Base-by-base conservation (phyloP, 2,113 vertebrate genomes). In the Lagopus leucura region DNA sequence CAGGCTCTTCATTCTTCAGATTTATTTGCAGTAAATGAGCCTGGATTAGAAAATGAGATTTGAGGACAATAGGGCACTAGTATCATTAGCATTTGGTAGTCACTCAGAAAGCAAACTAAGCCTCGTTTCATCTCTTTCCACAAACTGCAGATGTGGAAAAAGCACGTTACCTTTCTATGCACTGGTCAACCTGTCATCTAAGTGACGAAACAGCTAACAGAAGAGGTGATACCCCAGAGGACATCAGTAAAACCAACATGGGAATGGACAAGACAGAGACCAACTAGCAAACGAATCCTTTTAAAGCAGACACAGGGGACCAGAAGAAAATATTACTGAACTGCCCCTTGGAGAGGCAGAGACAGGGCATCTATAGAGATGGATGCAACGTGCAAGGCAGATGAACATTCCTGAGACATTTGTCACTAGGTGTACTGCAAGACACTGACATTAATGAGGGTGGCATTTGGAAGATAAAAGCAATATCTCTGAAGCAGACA, bases 381-480 rank as follows among this genome's bases (percentile, higher is more conserved):
- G 63, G 50, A 64, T 2, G 6, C 80, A 86, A 43, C 8, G 32
- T 72, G 76, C n/a, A 88, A 81, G 42, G 93, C 88, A 88, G 73
- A 91, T 69, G 85, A 92, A 88, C 1, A 0, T 91, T 58, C 36
- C 70, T 16, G 73, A 88, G 86, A 93, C 76, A 88, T 95, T 96
- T 96, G 82, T 94, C 95, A 88, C 79, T 32, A 71, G 82, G 20
- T 92, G 92, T 91, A 63, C 6, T 4, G 86, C 7, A 6, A 93
- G 58, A 79, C 70, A 45, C 11, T 94, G 96, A 93, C 94, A 82
- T 92, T 96, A 95, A 97, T 88, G 94, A 95, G 82, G 28, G n/a
- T 93, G 96, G 94, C 88, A 95, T 96, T 95, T 95, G 82, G 86
- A 90, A 94, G 90, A 94, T 93, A 96, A 96, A 96, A 95, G 96